Base-by-base conservation (phyloP, 1,140 invertebrate species). In the Drosophila malerkotliana region DNA sequence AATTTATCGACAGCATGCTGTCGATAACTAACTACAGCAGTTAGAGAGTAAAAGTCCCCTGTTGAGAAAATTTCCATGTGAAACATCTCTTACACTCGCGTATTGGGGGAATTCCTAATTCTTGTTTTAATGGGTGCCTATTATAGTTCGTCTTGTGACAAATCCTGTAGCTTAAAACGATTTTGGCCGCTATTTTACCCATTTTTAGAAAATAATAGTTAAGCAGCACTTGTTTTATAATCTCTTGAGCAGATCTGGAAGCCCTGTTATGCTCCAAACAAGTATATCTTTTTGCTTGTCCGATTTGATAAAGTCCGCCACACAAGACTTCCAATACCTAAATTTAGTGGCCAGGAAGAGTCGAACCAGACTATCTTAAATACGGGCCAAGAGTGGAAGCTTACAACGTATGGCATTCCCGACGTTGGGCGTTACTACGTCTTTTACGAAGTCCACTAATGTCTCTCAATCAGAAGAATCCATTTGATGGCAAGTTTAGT, bases 1-100 rank as follows among this genome's bases (percentile, higher is more conserved):
- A 58, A 14, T 41, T 66, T 30, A 37, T 58, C 45, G 8, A 49
- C 28, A 18, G 15, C 15, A 18, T 18, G 15, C 15, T 18, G 15
- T 18, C 15, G 15, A 18, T 18, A 18, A 18, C 15, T 18, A 18
- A 18, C 18, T 18, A 1, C 1, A 10, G 41, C 34, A 1, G 28
- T 59, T 8, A 59, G 34, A 6, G 59, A 66, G 14, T 37, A 37
- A n/a, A 39, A 51, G 48, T 14, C 37, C 39, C 9, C 45, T 48
- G 15, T 48, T 30, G 21, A 49, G 48, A 49, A 12, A 18, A 18
- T 18, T 18, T 18, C 18, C 18, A 49, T 37, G 34, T 37, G 34
- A 1, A 37, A 12, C 34, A 12, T 37, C 34, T 37, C 34, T 37
- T 10, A 6, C 12, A 37, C 34, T 8, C 34, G 12, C 3, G 37